A percentile compares a stretch with the other conserved stretches of the same genome.
Conservation (phyloP, 2,797 vertebrate species). For the Knipowitschia caucasica region DNA sequence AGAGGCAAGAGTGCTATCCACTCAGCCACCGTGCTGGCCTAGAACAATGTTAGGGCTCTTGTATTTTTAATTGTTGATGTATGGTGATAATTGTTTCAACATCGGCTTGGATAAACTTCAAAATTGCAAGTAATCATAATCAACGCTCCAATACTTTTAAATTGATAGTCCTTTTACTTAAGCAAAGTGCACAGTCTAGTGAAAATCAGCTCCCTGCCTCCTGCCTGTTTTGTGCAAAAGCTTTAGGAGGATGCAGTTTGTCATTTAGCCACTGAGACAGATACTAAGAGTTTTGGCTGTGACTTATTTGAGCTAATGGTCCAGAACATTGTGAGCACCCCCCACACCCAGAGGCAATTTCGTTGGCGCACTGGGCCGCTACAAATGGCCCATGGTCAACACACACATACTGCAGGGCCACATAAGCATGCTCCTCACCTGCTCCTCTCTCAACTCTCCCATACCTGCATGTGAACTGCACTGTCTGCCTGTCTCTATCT, state of each 20-base stretch:
- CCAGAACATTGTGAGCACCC: constrained; percentile 83
- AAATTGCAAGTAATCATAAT: neutral
- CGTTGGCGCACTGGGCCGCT: constrained; percentile 75
- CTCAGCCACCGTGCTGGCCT: no score
- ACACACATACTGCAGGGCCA: constrained; percentile 46
- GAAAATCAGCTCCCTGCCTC: constrained; percentile 6
- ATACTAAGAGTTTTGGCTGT: constrained; percentile 80
- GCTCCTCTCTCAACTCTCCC: constrained; percentile 34
- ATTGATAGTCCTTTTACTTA: constrained; percentile 15
- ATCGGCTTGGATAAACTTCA: no score
- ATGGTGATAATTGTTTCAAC: no score
- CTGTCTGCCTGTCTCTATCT: constrained; percentile 14
- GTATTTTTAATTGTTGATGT: no score
- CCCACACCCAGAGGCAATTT: constrained; percentile 81
- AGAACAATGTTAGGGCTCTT: no score
- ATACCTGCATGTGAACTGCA: constrained; percentile 7
- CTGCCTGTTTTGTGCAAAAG: constrained; percentile 44
- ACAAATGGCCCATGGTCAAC: constrained; percentile 75
- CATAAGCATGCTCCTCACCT: constrained; percentile 46
- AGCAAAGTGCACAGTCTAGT: constrained; percentile 10
- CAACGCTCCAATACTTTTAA: neutral
- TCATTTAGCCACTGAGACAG: constrained; percentile 76
- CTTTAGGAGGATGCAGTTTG: constrained; percentile 74
- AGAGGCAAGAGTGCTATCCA: no score
- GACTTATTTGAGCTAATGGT: constrained; percentile 87